phyloP scores from a whole-genome alignment of 1,140 invertebrate species.

The Drosophila virilis region DNA sequence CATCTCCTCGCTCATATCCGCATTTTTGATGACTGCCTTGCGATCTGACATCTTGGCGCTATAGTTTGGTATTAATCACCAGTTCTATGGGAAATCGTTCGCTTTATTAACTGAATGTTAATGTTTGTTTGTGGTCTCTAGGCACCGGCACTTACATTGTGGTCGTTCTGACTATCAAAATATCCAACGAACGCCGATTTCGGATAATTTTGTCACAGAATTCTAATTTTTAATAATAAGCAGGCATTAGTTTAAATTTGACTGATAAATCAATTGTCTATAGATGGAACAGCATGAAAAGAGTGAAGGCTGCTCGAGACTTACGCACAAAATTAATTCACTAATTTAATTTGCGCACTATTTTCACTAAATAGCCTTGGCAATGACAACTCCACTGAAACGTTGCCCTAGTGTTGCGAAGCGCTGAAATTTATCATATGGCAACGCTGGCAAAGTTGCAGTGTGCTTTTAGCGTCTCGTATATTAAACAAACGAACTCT shows the following conservation, averaged over 20 bases:
- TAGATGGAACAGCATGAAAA: background rate
- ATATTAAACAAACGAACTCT: background rate
- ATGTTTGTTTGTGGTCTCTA: background rate
- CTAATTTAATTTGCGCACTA: background rate
- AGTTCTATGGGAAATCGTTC: background rate
- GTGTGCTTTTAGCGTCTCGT: too few species aligned
- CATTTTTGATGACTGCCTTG: conserved; percentile 99
- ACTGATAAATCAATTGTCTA: conserved; percentile 14
- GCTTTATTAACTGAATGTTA: background rate
- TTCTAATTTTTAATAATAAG: background rate
- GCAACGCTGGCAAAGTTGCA: background rate
- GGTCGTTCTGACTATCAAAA: conserved; percentile 11
- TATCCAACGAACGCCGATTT: conserved; percentile 13
- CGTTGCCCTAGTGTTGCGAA: background rate
- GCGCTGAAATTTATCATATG: background rate
- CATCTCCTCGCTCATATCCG: conserved; percentile 99
- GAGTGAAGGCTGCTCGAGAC: background rate
- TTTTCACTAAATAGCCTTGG: background rate
- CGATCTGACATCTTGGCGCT: conserved; percentile 94
- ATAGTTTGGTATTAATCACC: conserved; percentile 1
- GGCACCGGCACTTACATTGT: background rate
- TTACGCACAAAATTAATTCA: background rate
- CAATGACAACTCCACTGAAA: background rate
- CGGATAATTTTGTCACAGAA: conserved; percentile 23
- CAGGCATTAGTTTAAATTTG: conserved; percentile 6